Base-by-base conservation (phyloP, 2,113 vertebrate species). In the Passer domesticus region DNA sequence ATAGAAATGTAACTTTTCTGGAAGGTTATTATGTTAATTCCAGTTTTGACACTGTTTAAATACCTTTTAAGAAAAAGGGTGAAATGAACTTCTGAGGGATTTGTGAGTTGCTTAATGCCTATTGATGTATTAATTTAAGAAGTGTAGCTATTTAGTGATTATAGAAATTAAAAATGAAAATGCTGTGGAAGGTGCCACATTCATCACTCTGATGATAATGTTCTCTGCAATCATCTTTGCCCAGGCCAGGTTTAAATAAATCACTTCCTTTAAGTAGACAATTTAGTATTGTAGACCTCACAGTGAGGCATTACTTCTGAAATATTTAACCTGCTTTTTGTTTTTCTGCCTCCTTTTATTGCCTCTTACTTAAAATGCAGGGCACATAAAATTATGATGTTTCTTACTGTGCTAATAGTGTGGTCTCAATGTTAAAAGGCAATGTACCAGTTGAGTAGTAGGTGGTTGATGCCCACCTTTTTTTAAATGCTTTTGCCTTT, bases 1-100 rank as follows among this genome's bases (percentile, higher is more conserved):
- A 66, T 47, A 95, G 56, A 97, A 96, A 83, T 83, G 35, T 75
- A 94, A 93, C 89, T 83, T 97, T 95, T 94, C 69, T 60, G 73
- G 76, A 91, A 96, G 89, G 83, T 94, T 85, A 83, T 95, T 33
- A 82, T 64, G 66, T 90, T 95, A 91, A 94, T 96, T 96, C 96
- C 67, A 85, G 49, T 96, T 97, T 97, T 96, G 95, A 96, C 88
- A 72, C 59, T 92, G 58, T 87, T 95, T 81, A 94, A 79, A 67
- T 87, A 77, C 20, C n/a, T 89, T 94, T 84, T 88, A 81, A 70
- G 72, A 60, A 92, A 92, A 92, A 85, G 62, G 62, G 50, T 90
- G 62, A 95, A 94, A 94, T 92, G 67, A 93, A 84, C 92, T 94
- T 94, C 35, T 73, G 86, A 91, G 78, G 94, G 87, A 91, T 95